A percentile compares a stretch with the other conserved stretches of the same genome.
phyloP scores from a whole-genome alignment of 1,140 invertebrate genomes.

The Pararge aegeria region DNA sequence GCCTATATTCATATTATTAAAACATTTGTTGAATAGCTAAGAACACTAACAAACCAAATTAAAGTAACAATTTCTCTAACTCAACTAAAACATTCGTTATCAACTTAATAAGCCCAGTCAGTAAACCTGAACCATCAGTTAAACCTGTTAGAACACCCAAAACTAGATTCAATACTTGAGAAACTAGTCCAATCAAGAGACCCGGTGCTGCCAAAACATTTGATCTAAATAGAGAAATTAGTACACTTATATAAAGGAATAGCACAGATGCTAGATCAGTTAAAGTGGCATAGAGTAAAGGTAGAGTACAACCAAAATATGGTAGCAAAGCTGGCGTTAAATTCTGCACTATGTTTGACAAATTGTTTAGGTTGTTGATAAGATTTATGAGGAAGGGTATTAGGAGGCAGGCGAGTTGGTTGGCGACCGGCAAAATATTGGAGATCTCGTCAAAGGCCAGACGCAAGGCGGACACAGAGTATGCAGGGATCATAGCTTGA shows the following conservation, averaged over 20 bases:
- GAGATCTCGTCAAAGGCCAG: conserved; percentile 67
- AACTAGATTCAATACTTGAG: conserved; percentile 58
- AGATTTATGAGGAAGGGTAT: conserved; percentile 66
- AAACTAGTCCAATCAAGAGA: conserved; percentile 48
- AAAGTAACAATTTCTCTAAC: conserved; percentile 62
- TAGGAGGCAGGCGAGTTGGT: conserved; percentile 58
- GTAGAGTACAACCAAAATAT: conserved; percentile 67
- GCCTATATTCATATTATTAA: no score
- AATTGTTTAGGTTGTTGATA: conserved; percentile 66
- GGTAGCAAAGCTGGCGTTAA: conserved; percentile 62
- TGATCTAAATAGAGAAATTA: conserved; percentile 64
- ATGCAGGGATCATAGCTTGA: conserved; percentile 68
- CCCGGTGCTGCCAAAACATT: conserved; percentile 65
- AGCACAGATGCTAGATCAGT: conserved; percentile 67
- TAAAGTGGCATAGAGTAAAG: conserved; percentile 60
- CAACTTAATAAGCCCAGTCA: conserved; percentile 58
- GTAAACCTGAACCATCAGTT: conserved; percentile 50
- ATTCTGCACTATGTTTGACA: conserved; percentile 68
- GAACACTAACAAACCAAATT: conserved; percentile 11
- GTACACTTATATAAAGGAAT: conserved; percentile 64
- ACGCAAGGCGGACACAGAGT: conserved; percentile 58
- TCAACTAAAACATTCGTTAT: conserved; percentile 60
- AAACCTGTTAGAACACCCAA: conserved; percentile 54
- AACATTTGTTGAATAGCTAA: no score
- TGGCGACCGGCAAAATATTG: conserved; percentile 56